Conservation (phyloP, 2,113 vertebrate species). For the Chloropsis cyanopogon region DNA sequence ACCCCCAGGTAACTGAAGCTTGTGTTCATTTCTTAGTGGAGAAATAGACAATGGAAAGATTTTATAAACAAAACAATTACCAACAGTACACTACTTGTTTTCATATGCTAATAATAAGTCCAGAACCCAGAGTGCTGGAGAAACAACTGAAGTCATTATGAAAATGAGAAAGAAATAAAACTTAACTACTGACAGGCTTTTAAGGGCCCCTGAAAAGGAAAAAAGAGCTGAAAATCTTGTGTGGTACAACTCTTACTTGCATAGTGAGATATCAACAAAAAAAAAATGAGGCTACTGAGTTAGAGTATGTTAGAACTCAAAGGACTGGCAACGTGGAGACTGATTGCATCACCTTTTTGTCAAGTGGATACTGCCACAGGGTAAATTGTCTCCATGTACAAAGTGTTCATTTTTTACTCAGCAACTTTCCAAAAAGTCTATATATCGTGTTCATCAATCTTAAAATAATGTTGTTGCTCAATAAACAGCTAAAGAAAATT, state of each 20-base stretch:
- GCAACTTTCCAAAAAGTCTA: not conserved
- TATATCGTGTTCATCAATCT: not conserved
- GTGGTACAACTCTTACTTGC: not conserved
- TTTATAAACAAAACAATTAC: constrained; percentile 43
- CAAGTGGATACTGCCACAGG: not conserved
- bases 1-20: not conserved
- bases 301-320: not conserved
- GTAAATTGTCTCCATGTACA: not conserved
- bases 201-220: not conserved
- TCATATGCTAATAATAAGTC: not conserved
- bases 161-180: constrained; percentile 14
- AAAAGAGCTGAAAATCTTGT: not conserved
- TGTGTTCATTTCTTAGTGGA: not conserved
- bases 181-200: not conserved
- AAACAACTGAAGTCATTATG: not conserved
- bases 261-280: not conserved
- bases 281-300: not conserved
- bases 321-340: not conserved
- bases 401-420: not conserved
- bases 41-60: constrained; percentile 31
- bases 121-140: not conserved
- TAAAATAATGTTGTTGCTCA: not conserved
- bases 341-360: not conserved
- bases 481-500: not conserved
- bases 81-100: not conserved